phyloP scores from a whole-genome alignment of 2,797 vertebrate genomes.

The Cryptoprocta ferox region DNA sequence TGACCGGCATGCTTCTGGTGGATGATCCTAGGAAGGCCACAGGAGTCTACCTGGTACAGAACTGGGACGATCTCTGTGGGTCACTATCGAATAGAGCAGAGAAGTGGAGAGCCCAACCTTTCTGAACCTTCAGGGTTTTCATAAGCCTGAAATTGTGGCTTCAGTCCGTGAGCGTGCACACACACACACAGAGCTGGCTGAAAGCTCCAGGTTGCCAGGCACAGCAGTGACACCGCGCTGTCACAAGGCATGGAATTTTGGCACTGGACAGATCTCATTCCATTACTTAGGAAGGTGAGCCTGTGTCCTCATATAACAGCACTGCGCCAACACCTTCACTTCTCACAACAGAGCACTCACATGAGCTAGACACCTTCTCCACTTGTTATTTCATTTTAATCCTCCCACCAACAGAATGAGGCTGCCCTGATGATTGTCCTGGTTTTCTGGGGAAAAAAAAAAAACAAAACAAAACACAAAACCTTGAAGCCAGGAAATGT shows the following conservation, averaged over 20 bases:
- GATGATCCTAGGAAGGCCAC: not conserved
- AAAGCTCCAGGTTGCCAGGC: not conserved
- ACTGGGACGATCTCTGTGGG: not conserved
- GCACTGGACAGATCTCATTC: not conserved
- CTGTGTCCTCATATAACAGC: not conserved
- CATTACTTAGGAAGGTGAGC: not conserved
- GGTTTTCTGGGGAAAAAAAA: not conserved
- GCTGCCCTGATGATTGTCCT: not conserved
- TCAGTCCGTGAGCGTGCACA: not conserved
- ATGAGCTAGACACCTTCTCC: not conserved
- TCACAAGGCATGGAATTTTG: no score
- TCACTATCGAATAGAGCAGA: not conserved
- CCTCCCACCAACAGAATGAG: not conserved
- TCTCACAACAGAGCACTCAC: not conserved
- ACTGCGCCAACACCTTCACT: not conserved
- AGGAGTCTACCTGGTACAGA: not conserved
- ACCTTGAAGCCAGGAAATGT: not conserved
- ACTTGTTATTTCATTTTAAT: not conserved
- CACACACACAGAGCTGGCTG: not conserved
- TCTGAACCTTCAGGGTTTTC: not conserved
- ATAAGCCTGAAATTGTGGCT: not conserved
- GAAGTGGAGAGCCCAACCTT: no score
- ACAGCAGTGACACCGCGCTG: not conserved
- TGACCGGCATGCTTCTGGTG: not conserved
- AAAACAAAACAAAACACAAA: not conserved